Evolutionary conservation across 2,797 vertebrate genomes (phyloP).

Genomic region (Typhlichthys subterraneus): DNA sequence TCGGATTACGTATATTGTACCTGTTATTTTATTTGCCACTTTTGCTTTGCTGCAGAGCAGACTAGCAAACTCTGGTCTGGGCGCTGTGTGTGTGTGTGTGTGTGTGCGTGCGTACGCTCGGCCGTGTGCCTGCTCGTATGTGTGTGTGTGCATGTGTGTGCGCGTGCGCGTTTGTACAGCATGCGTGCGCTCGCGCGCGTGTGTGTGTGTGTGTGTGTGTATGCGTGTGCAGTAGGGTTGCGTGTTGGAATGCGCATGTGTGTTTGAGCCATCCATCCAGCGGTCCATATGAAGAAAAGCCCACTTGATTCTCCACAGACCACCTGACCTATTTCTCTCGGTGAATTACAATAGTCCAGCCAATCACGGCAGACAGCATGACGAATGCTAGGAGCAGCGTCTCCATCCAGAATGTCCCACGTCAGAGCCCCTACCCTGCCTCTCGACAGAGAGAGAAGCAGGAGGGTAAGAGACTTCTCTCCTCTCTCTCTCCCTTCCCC

Average conservation of each 20-base stretch:
- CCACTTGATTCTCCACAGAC: conserved; percentile 66
- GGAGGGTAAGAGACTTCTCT: conserved; percentile 22
- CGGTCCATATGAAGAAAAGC: conserved; percentile 54
- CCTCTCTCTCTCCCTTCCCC: conserved; percentile 26
- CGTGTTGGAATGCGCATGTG: conserved; percentile 6
- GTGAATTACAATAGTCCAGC: conserved; percentile 71
- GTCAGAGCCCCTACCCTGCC: conserved; percentile 64
- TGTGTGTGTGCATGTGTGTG: conserved; percentile 14
- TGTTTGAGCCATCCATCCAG: conserved; percentile 40
- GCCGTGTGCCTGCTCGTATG: not conserved
- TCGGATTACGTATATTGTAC: conserved; percentile 41
- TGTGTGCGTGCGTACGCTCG: too few species aligned
- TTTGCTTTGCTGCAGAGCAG: conserved; percentile 37
- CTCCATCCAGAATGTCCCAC: conserved; percentile 60
- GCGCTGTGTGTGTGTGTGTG: too few species aligned
- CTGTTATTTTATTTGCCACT: conserved; percentile 54
- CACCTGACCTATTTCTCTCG: conserved; percentile 78
- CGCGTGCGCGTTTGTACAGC: too few species aligned
- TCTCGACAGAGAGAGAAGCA: conserved; percentile 57
- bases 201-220: conserved; percentile 17
- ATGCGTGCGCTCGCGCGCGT: conserved; percentile 38
- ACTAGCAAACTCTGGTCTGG: conserved; percentile 42
- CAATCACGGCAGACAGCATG: conserved; percentile 66
- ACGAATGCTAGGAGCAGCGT: conserved; percentile 57
- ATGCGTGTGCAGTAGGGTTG: conserved; percentile 44